Base-by-base conservation (phyloP, 2,113 vertebrate genomes). In the Jaculus jaculus region DNA sequence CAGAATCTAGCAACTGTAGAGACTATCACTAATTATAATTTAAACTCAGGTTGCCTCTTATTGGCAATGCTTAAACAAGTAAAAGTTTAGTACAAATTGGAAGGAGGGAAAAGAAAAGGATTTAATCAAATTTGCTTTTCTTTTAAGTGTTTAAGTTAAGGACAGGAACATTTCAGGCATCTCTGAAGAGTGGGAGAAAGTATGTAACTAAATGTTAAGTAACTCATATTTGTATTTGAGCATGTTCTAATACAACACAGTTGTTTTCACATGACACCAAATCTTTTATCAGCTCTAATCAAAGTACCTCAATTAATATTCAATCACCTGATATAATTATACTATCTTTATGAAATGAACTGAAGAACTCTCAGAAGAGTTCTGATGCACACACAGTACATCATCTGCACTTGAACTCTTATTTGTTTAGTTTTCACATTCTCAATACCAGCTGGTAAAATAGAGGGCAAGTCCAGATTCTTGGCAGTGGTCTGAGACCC, bases 1-100 rank as follows among this genome's bases (percentile, higher is more conserved):
- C 37, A n/a, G 68, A 39, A 90, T 75, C 37, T 91, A 51, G 63
- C 82, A 85, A 74, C 47, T 16, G 82, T 69, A 42, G 94, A 85
- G 65, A 88, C 47, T 71, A 20, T 65, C 51, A 90, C 68, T 91
- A 71, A 83, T 91, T 87, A 71, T 60, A 92, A 88, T 83, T 93
- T 71, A 90, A 32, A 82, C 26, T 34, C 73, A 78, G 39, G n/a
- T 87, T 82, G 73, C 83, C 84, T 90, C 86, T 86, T 87, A 90
- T 88, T 87, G 60, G 72, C 66, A 94, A 85, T 86, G 21, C 86
- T 89, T 65, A 90, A 90, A 92, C 65, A 92, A 84, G 26, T 13
- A 60, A 11, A 91, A 86, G 37, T 24, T 91, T 58, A 68, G 20
- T 75, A 79, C 91, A 92, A 73, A 69, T 42, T 37, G 17, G 93